Evolutionary conservation across 2,888 invertebrate species (phyloP).

Genomic region (Homarus gammarus): DNA sequence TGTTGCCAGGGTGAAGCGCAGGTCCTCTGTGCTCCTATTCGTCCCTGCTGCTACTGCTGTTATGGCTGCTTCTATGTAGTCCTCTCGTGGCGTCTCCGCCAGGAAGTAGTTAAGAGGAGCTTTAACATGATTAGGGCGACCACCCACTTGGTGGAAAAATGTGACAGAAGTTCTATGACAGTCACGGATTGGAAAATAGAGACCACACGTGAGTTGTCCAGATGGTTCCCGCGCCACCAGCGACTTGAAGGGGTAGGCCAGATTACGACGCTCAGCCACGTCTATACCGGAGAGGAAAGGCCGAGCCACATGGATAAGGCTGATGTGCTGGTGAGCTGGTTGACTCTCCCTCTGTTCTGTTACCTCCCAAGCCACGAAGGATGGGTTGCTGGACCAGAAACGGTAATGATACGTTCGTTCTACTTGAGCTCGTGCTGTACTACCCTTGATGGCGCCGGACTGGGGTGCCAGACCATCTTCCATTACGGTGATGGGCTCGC

Average conservation of each 20-base stretch:
- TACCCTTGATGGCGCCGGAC: constrained; percentile 82
- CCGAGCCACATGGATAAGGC: constrained; percentile 84
- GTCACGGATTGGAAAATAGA: constrained; percentile 88
- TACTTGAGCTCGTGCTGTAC: constrained; percentile 58
- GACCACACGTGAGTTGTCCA: constrained; percentile 89
- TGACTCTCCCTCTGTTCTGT: constrained; percentile 82
- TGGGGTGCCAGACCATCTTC: constrained; percentile 90
- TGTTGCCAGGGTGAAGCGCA: neutral
- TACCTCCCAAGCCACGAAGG: constrained; percentile 93
- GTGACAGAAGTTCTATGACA: constrained; percentile 8
- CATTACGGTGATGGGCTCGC: constrained; percentile 92
- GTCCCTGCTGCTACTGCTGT: constrained; percentile 32
- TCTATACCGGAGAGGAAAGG: constrained; percentile 90
- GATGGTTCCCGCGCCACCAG: constrained; percentile 90
- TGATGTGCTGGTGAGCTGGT: constrained; percentile 83
- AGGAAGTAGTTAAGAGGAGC: constrained; percentile 38
- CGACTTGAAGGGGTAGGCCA: constrained; percentile 88
- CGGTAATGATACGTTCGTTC: constrained; percentile 18
- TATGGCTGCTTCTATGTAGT: constrained; percentile 17
- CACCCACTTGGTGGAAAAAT: constrained; percentile 21
- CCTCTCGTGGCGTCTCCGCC: neutral
- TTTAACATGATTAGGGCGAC: constrained; percentile 8
- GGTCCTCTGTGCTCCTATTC: neutral
- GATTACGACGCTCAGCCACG: constrained; percentile 92
- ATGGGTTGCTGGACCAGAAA: constrained; percentile 79